Evolutionary conservation across 2,888 invertebrate genomes (phyloP), one percentile per base, ranked within the genome.

Genomic region (Calephelis perditalis): DNA sequence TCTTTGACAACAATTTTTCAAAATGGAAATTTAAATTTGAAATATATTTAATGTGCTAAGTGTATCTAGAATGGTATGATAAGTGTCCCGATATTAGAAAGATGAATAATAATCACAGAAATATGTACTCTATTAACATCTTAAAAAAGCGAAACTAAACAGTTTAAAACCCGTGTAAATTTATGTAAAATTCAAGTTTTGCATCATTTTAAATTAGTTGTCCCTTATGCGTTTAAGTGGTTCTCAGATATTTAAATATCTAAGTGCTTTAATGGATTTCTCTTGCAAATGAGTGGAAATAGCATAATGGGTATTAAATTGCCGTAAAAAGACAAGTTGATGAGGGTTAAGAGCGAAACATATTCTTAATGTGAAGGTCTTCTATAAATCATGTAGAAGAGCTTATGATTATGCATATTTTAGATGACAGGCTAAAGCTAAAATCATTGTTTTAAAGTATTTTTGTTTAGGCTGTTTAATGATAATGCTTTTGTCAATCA

Each of bases 221-320:
- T 5, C 52, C 11, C 26, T 52, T 52, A 52, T 52, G 52, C 52
- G 35, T 52, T 52, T 52, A 52, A 62, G 63, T 54, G 59, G 58
- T 65, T 63, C 59, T 69, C 66, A 68, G 71, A 68, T 70, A 74
- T 78, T 76, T 75, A 71, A 77, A 76, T 73, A 66, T 65, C 60
- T 61, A 60, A 63, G 63, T 63, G 65, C 56, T 64, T 60, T 71
- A 70, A 69, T 70, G 67, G 67, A 59, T 66, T 63, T 67, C 43
- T 44, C 65, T 62, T 67, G 63, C 68, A 68, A 70, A 68, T 66
- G 52, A 52, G 52, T 52, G 35, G 9, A 52, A 52, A 52, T 52
- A 26, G 26, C 52, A 52, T 52, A 52, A 52, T 52, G 52, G 52
- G 10, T 52, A 52, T 52, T 52, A 52, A 52, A 52, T 52, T 52